These are phyloP conservation scores for Melospiza georgiana DNA, from an alignment of 2,113 vertebrate genomes.

Conservation along the genomic window DNA sequence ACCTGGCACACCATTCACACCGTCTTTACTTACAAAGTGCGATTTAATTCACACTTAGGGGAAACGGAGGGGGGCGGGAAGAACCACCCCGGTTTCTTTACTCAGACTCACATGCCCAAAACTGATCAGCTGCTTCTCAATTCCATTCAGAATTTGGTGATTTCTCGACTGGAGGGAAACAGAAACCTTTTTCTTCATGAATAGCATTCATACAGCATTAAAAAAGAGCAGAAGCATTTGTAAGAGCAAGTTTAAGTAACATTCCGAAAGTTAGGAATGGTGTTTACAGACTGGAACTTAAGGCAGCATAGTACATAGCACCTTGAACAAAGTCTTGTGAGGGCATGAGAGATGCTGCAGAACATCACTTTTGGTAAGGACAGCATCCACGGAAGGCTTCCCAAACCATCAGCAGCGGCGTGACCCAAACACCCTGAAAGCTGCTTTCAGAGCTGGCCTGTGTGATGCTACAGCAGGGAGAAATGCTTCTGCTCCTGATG, in stretches of 20 bases:
- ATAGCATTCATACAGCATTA: background rate
- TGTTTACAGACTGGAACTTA: background rate
- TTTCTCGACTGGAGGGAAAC: background rate
- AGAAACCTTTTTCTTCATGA: background rate
- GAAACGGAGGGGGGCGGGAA: background rate
- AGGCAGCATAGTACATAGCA: background rate
- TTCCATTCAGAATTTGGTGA: background rate
- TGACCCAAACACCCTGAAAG: background rate
- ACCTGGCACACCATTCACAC: background rate
- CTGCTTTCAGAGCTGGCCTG: background rate
- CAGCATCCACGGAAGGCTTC: background rate
- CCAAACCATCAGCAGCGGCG: background rate
- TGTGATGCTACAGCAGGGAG: background rate
- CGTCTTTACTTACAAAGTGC: background rate
- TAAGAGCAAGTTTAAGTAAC: background rate
- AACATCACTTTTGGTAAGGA: background rate
- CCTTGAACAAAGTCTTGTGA: background rate
- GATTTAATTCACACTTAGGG: background rate
- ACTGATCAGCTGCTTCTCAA: background rate
- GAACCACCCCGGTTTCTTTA: background rate
- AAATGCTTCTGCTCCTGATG: background rate
- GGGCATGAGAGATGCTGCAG: accelerated
- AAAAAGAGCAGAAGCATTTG: background rate
- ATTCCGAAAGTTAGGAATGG: background rate
- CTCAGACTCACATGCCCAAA: background rate